Conservation (phyloP, 2,113 vertebrate genomes). For the Microtus montanus region DNA sequence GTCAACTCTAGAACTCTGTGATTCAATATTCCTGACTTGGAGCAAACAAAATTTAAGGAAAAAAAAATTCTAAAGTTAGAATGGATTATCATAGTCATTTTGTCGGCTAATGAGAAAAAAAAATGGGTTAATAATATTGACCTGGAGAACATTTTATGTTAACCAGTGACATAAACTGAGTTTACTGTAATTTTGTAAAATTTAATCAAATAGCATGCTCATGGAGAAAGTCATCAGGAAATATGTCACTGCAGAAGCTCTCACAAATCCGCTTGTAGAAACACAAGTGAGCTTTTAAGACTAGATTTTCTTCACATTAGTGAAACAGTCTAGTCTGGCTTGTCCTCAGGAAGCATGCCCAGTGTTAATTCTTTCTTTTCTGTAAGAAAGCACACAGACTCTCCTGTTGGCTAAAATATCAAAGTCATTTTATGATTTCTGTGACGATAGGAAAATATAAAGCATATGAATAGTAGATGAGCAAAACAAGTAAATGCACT, state of each 20-base stretch:
- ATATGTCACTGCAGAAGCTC: constrained; percentile 60
- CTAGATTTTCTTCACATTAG: constrained; percentile 78
- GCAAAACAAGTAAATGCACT: constrained; percentile 79
- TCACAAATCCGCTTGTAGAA: constrained; percentile 76
- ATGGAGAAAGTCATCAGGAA: constrained; percentile 68
- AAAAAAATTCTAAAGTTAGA: constrained; percentile 34
- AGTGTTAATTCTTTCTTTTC: constrained; percentile 82
- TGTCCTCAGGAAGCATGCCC: constrained; percentile 79
- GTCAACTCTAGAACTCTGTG: background rate
- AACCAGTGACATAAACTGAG: constrained; percentile 69
- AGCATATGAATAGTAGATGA: constrained; percentile 82
- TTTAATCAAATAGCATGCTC: constrained; percentile 75
- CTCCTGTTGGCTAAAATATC: constrained; percentile 81
- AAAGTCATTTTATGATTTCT: constrained; percentile 79
- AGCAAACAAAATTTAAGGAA: constrained; percentile 54
- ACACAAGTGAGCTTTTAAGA: constrained; percentile 37
- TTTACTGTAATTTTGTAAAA: constrained; percentile 75
- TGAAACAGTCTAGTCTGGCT: constrained; percentile 74
- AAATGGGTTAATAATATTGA: constrained; percentile 63
- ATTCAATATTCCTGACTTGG: constrained; percentile 52
- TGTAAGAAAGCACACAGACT: constrained; percentile 78
- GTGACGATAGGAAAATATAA: constrained; percentile 80
- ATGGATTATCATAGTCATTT: constrained; percentile 61
- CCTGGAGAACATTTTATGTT: constrained; percentile 36
- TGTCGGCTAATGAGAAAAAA: constrained; percentile 53